Conservation (phyloP, 2,797 vertebrate species). For the Notamacropus eugenii region DNA sequence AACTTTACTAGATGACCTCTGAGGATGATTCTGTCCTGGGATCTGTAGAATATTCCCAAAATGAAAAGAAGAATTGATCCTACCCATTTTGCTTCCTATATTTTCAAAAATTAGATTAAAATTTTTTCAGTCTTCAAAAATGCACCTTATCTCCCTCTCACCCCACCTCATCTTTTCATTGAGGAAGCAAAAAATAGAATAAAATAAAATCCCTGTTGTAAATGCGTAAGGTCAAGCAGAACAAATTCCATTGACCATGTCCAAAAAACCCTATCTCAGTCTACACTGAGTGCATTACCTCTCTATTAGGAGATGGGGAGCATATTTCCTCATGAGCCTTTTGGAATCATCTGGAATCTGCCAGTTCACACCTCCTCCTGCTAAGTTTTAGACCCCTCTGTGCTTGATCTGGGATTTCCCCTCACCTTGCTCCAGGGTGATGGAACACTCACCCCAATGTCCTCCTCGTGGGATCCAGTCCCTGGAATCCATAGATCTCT, state of each 20-base stretch:
- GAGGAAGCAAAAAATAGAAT: not conserved
- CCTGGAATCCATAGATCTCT: not conserved
- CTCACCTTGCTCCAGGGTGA: not conserved
- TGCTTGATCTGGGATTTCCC: not conserved
- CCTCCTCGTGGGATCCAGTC: not conserved
- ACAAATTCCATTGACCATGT: not conserved
- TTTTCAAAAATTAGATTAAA: not conserved
- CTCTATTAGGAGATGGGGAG: not conserved
- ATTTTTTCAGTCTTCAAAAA: not conserved
- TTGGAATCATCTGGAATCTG: not conserved
- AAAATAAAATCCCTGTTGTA: not conserved
- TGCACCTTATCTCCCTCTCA: not conserved
- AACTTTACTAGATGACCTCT: not conserved
- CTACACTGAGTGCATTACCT: not conserved
- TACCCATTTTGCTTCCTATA: not conserved
- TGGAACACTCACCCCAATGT: not conserved
- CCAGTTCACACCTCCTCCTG: not conserved
- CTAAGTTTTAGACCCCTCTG: not conserved
- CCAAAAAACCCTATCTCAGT: not conserved
- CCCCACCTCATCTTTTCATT: not conserved
- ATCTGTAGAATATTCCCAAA: not conserved
- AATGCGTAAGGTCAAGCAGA: not conserved
- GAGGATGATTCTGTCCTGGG: not conserved
- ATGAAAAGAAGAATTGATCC: not conserved
- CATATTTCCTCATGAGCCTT: not conserved